These are phyloP conservation scores for Nettapus auritus DNA, from an alignment of 2,113 vertebrate species.

Conservation along the genomic window DNA sequence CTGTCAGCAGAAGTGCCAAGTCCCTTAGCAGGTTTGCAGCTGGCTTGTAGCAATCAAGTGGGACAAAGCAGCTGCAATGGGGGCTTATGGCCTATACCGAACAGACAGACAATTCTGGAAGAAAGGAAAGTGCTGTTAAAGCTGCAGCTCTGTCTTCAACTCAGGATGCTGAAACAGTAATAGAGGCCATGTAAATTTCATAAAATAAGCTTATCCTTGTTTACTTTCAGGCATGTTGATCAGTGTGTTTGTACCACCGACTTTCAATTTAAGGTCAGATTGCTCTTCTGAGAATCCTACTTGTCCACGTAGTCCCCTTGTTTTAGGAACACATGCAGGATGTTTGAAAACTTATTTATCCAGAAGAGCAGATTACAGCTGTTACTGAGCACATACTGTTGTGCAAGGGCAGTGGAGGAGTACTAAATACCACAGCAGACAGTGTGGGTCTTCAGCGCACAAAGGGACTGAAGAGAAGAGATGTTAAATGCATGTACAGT, in stretches of 20 bases:
- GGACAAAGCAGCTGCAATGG: not conserved
- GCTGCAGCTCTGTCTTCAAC: not conserved
- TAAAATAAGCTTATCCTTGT: not conserved
- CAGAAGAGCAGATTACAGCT: not conserved
- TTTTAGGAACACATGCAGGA: not conserved
- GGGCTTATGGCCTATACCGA: not conserved
- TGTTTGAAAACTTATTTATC: not conserved
- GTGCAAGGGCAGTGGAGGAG: not conserved
- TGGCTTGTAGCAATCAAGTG: not conserved
- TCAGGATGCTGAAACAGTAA: not conserved
- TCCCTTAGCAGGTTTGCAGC: not conserved
- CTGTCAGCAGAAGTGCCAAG: not conserved
- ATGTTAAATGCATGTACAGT: not conserved
- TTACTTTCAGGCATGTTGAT: not conserved
- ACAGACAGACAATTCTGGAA: not conserved
- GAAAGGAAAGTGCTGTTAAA: not conserved
- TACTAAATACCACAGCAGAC: not conserved
- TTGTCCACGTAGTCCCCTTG: not conserved
- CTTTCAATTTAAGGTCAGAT: not conserved
- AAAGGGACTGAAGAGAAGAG: not conserved
- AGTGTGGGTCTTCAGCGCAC: not conserved
- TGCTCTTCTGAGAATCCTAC: not conserved
- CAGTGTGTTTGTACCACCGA: not conserved
- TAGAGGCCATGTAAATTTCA: not conserved
- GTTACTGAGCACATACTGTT: not conserved